Percentiles rank a stretch among this genome's conserved stretches.
Evolutionary conservation across 2,113 vertebrate species (phyloP).

Genomic region (Caretta caretta): DNA sequence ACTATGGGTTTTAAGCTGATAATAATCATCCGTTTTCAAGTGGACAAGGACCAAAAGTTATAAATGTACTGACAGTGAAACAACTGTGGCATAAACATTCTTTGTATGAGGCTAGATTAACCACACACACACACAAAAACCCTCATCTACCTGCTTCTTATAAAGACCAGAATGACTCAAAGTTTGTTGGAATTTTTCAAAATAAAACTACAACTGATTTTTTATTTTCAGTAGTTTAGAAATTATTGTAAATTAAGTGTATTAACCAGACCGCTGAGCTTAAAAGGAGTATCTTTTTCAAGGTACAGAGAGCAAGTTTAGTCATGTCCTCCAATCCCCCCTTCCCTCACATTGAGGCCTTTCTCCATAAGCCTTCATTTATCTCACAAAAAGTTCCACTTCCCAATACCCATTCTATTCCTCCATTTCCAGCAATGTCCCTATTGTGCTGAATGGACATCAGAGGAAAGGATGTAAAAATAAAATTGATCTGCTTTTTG

Average conservation of each 20-base stretch:
- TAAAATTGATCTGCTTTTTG: background rate
- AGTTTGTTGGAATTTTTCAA: background rate
- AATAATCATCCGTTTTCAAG: background rate
- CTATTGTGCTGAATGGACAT: background rate
- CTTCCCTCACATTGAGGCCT: background rate
- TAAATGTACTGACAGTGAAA: background rate
- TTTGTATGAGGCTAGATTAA: background rate
- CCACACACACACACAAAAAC: background rate
- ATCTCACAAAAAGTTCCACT: background rate
- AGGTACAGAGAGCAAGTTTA: conserved; percentile 2
- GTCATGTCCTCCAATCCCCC: background rate
- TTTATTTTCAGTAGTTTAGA: background rate
- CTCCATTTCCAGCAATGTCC: background rate
- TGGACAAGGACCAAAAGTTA: conserved; percentile 13
- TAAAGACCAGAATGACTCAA: background rate
- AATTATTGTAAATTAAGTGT: background rate
- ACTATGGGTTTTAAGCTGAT: background rate
- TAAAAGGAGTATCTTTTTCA: background rate
- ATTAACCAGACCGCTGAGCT: background rate
- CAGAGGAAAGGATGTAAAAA: background rate
- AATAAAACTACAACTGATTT: background rate
- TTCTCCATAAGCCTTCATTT: background rate
- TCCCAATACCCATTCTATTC: background rate
- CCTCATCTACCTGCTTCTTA: background rate
- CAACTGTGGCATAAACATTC: background rate